Evolutionary conservation across 2,113 vertebrate genomes (phyloP).

Genomic region (Scalopus aquaticus): DNA sequence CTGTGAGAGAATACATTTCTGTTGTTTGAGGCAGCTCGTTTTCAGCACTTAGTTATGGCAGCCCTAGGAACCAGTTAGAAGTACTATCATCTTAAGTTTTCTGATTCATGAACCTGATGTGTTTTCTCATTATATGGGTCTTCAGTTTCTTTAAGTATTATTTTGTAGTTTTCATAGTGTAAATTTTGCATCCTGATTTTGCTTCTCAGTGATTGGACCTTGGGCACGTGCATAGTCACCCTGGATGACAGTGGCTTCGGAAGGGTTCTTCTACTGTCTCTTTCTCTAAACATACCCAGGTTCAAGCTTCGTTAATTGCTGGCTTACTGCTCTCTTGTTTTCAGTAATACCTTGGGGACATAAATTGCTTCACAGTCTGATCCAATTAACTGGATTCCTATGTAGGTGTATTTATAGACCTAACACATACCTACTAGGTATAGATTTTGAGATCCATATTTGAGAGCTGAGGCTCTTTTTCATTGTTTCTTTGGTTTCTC

Average conservation of each 20-base stretch:
- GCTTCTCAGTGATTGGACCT: neutral
- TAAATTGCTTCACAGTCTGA: neutral
- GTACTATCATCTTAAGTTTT: neutral
- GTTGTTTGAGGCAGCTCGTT: neutral
- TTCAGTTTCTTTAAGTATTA: neutral
- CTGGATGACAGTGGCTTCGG: neutral
- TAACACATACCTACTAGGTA: neutral
- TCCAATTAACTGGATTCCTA: neutral
- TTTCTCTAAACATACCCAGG: neutral
- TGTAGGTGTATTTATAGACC: neutral
- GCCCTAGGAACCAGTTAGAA: neutral
- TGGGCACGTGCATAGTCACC: neutral
- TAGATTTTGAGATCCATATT: slow-evolving; percentile 24
- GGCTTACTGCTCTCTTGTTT: neutral
- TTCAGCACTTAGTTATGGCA: neutral
- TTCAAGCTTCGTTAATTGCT: neutral
- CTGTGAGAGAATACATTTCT: neutral
- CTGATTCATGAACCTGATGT: neutral
- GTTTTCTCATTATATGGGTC: neutral
- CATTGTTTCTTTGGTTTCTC: neutral
- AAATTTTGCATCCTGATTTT: neutral
- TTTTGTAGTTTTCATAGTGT: neutral
- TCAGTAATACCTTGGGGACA: neutral
- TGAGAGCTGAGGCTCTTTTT: neutral
- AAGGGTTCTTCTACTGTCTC: neutral